Evolutionary conservation across 2,888 invertebrate genomes (phyloP).

Genomic region (Eristalinus aeneus): DNA sequence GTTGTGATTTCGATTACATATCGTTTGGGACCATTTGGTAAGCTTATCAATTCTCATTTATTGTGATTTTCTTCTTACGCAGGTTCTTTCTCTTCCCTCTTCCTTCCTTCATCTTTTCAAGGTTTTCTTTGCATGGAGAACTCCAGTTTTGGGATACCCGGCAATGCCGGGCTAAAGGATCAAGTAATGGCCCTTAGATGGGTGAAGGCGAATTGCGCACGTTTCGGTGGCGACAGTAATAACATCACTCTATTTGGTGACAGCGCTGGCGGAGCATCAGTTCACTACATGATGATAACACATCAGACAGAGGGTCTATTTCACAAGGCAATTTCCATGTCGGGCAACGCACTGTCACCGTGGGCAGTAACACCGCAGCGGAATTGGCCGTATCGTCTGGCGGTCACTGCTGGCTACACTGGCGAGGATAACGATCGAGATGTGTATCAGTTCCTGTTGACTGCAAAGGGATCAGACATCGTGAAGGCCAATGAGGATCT

Average conservation of each 20-base stretch:
- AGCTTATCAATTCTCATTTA: slow-evolving; percentile 1
- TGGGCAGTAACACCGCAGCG: slow-evolving; percentile 78
- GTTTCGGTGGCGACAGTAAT: slow-evolving; percentile 82
- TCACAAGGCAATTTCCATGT: slow-evolving; percentile 79
- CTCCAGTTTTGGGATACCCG: slow-evolving; percentile 81
- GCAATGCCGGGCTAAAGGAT: slow-evolving; percentile 83
- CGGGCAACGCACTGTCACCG: slow-evolving; percentile 77
- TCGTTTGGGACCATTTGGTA: slow-evolving; percentile 81
- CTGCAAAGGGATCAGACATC: slow-evolving; percentile 76
- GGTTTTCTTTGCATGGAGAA: slow-evolving; percentile 82
- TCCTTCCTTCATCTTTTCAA: slow-evolving; percentile 63
- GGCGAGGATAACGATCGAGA: slow-evolving; percentile 78
- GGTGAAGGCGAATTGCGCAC: slow-evolving; percentile 82
- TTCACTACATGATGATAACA: slow-evolving; percentile 81
- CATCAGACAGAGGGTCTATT: slow-evolving; percentile 80
- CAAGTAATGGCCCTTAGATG: slow-evolving; percentile 82
- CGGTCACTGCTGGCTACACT: slow-evolving; percentile 77
- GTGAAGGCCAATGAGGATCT: slow-evolving; percentile 77
- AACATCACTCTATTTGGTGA: slow-evolving; percentile 82
- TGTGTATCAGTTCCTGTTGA: slow-evolving; percentile 78
- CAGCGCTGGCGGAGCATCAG: slow-evolving; percentile 82
- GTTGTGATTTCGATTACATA: slow-evolving; percentile 82
- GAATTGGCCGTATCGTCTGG: slow-evolving; percentile 78
- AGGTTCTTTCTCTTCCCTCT: neutral
- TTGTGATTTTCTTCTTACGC: neutral